Evolutionary conservation across 1,140 invertebrate species (phyloP).

Genomic region (Eumeta japonica): DNA sequence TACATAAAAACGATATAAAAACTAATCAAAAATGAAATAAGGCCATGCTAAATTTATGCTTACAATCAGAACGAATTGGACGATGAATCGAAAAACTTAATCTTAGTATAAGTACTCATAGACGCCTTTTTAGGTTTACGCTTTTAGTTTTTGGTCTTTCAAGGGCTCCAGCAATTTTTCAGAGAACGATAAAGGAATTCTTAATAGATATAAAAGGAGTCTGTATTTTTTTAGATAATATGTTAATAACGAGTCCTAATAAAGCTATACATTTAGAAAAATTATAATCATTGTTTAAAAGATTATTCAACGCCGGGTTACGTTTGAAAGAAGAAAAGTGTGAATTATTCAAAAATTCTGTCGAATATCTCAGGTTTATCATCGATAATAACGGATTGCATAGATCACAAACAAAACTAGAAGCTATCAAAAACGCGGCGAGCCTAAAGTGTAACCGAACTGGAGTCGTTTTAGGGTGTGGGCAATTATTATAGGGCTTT

Average conservation of each 20-base stretch:
- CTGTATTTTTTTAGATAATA: constrained; percentile 23
- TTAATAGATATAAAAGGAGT: constrained; percentile 12
- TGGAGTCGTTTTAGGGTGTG: constrained; percentile 43
- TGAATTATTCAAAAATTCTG: too few species aligned
- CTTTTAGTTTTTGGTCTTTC: constrained; percentile 16
- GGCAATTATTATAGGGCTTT: constrained; percentile 47
- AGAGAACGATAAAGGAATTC: too few species aligned
- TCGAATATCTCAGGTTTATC: constrained; percentile 29
- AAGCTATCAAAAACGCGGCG: constrained; percentile 21
- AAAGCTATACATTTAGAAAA: too few species aligned
- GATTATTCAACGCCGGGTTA: constrained; percentile 14
- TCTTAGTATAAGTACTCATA: constrained; percentile 21
- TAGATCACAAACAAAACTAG: constrained; percentile 33
- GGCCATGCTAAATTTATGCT: too few species aligned
- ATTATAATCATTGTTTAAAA: constrained; percentile 18
- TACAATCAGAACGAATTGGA: constrained; percentile 15
- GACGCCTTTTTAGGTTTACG: constrained; percentile 17
- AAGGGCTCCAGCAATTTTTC: constrained; percentile 16
- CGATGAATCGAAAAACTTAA: constrained; percentile 13
- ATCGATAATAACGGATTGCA: constrained; percentile 22
- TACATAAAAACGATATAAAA: too few species aligned
- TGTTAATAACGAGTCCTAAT: constrained; percentile 19
- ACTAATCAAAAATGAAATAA: too few species aligned
- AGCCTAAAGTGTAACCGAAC: constrained; percentile 26
- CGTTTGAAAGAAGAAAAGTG: too few species aligned